Conservation (phyloP, 2,888 invertebrate genomes). For the Eupithecia subfuscata region DNA sequence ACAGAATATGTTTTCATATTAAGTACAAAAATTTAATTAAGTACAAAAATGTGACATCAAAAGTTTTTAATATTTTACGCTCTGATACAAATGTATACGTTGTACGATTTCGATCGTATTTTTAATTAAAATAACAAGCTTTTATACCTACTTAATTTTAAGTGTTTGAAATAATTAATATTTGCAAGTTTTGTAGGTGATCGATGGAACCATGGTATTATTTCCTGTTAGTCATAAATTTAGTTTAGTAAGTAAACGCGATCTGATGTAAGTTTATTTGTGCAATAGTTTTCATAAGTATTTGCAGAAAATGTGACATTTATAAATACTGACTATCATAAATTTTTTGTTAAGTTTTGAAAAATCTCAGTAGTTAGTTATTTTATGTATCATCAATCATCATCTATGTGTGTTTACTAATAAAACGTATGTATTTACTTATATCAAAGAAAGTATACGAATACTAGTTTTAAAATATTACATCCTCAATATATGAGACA, state of each 20-base stretch:
- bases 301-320: background rate
- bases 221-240: slow-evolving; percentile 31
- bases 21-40: background rate
- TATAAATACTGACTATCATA: background rate
- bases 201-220: slow-evolving; percentile 13
- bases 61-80: background rate
- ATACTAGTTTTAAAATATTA: slow-evolving; percentile 24
- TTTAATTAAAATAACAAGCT: background rate
- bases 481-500: slow-evolving; percentile 14
- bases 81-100: slow-evolving; percentile 3
- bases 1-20: background rate
- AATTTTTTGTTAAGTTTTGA: background rate
- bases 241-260: slow-evolving; percentile 24
- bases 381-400: slow-evolving; percentile 11
- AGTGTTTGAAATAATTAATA: slow-evolving; percentile 6
- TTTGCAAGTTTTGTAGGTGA: background rate
- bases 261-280: slow-evolving; percentile 46
- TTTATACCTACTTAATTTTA: background rate
- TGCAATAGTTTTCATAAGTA: slow-evolving; percentile 48
- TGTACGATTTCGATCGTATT: background rate
- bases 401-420: slow-evolving; percentile 27
- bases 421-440: slow-evolving; percentile 15
- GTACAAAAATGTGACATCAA: background rate
- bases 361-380: slow-evolving; percentile 1
- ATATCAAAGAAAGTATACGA: slow-evolving; percentile 46